Percentiles rank a stretch among this genome's conserved stretches.
Evolutionary conservation across 2,888 invertebrate genomes (phyloP).

Genomic region (Caenorhabditis uteleia): DNA sequence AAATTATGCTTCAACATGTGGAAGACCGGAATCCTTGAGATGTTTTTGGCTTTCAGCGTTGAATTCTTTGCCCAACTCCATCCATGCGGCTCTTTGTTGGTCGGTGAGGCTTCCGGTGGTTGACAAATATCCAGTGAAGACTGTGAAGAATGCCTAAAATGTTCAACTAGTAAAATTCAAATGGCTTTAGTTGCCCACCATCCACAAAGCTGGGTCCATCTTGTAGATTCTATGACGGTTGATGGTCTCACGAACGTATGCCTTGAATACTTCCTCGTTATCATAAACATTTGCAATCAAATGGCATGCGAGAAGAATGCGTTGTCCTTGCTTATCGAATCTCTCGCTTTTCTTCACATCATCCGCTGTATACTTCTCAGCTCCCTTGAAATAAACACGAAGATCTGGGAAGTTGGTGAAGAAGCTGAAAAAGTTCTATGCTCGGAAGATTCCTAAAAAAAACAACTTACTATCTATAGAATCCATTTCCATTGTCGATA

Average conservation of each 20-base stretch:
- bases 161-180: not conserved
- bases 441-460: not conserved
- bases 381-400: constrained; percentile 61
- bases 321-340: constrained; percentile 67
- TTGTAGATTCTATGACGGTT: constrained; percentile 65
- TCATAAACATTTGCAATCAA: constrained; percentile 56
- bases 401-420: constrained; percentile 61
- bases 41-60: constrained; percentile 52
- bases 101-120: constrained; percentile 49
- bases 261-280: constrained; percentile 55
- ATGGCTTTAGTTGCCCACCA: constrained; percentile 25
- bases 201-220: constrained; percentile 66
- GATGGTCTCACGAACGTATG: constrained; percentile 63
- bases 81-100: constrained; percentile 61
- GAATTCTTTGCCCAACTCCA: constrained; percentile 55
- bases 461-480: constrained; percentile 60
- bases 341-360: constrained; percentile 59
- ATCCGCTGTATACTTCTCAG: constrained; percentile 56
- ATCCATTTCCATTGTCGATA: constrained; percentile 56
- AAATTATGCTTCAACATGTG: constrained; percentile 21
- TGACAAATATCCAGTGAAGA: constrained; percentile 59
- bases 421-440: constrained; percentile 37
- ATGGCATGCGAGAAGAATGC: constrained; percentile 62
- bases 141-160: constrained; percentile 64
- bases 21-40: constrained; percentile 45